These are phyloP conservation scores for Danaus plexippus DNA, from an alignment of 1,140 invertebrate genomes.

Conservation along the genomic window DNA sequence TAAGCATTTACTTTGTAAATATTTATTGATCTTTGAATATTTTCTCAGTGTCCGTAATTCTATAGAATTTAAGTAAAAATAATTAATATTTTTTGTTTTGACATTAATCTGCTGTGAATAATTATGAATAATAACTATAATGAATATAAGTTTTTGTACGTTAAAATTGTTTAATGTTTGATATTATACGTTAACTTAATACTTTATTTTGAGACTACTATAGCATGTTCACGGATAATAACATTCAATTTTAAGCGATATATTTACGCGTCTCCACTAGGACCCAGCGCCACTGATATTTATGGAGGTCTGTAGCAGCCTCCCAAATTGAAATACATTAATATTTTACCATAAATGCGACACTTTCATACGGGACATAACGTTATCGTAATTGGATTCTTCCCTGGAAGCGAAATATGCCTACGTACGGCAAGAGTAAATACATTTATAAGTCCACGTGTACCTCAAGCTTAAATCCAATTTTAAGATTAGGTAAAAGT, in stretches of 20 bases:
- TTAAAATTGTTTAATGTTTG: no score
- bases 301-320: constrained; percentile 65
- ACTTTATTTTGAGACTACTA: background rate
- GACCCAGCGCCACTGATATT: constrained; percentile 57
- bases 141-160: background rate
- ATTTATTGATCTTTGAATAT: constrained; percentile 1
- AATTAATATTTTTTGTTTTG: background rate
- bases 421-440: constrained; percentile 29
- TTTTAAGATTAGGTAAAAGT: constrained; percentile 15
- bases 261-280: constrained; percentile 60
- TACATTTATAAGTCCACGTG: constrained; percentile 32
- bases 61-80: background rate
- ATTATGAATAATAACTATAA: constrained; percentile 1
- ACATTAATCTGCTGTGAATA: background rate
- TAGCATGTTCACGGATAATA: constrained; percentile 46
- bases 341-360: constrained; percentile 71
- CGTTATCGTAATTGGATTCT: constrained; percentile 70
- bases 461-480: constrained; percentile 22
- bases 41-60: background rate
- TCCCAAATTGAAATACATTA: constrained; percentile 71
- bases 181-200: background rate
- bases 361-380: constrained; percentile 68
- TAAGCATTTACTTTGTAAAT: constrained; percentile 6
- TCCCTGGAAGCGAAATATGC: constrained; percentile 51
- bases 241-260: constrained; percentile 62